Base-by-base conservation (phyloP, 92 coral and sea anemone species). In the Blastomussa wellsi region DNA sequence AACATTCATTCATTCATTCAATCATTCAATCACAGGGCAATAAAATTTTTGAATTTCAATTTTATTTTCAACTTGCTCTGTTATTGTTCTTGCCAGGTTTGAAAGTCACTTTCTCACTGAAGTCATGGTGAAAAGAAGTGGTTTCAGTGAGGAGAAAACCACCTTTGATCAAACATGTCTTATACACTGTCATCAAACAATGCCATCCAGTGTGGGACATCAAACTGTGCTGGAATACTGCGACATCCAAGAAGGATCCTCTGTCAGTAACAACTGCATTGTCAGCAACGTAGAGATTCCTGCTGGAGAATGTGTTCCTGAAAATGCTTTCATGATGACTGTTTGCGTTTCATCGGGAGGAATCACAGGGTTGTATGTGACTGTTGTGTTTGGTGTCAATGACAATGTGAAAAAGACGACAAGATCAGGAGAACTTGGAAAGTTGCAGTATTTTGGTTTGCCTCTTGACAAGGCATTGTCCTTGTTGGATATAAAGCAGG, bases 181-280 rank as follows among this genome's bases (percentile, higher is more conserved):
- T 22, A 93, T 96, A 55, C 98, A 92, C 84, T 94, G 98, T 82
- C 73, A 82, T 69, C 85, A 88, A 13, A 66, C 91, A 24, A 51
- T 75, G 64, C 92, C 96, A 28, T 91, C 92, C 44, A 87, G 74
- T 11, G 78, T 96, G 15, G 99, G 95, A 1, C 70, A 91, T 41
- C 31, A 87, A 13, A 90, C 93, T 70, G 97, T 96, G 84, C 65
- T 96, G 80, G 99, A 96, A 62, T 96, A 89, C 91, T 92, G 98
- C 65, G 89, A 85, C 79, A 78, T 96, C 68, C 92, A 88, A 48
- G 66, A 81, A 8, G 94, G 87, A 52, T 89, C 92, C 13, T 72
- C 88, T 72, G 88, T 96, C 0, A 97, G 95, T 75, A 87, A 90
- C 37, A 88, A 90, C 84, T 92, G 91, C 41, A 93, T 96, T 55